Conservation (phyloP, 2,113 vertebrate genomes). For the Microtus ochrogaster region DNA sequence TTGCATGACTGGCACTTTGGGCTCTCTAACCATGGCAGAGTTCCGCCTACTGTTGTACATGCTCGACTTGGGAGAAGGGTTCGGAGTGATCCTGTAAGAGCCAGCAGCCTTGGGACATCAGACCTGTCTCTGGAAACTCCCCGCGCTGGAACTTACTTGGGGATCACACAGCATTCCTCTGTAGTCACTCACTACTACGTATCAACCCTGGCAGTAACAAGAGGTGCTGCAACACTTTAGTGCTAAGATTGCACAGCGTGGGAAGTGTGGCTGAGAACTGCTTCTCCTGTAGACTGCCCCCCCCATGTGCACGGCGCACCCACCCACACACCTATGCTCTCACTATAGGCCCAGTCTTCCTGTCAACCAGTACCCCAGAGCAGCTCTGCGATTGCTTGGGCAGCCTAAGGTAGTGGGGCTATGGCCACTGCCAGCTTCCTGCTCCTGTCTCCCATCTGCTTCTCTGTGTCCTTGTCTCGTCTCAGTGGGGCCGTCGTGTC, state of each 20-base stretch:
- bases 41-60: background rate
- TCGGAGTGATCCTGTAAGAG: background rate
- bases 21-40: background rate
- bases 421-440: background rate
- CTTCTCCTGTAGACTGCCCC: too few species aligned
- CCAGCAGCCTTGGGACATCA: background rate
- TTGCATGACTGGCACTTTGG: background rate
- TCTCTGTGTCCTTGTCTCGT: background rate
- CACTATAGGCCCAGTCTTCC: background rate
- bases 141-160: background rate
- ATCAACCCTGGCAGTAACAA: background rate
- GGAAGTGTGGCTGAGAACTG: background rate
- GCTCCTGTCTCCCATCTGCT: too few species aligned
- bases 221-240: background rate
- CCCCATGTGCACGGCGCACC: too few species aligned
- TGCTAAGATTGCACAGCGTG: background rate
- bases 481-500: accelerated
- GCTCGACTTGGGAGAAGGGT: background rate
- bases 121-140: too few species aligned
- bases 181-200: accelerated
- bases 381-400: background rate
- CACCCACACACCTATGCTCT: background rate
- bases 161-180: background rate
- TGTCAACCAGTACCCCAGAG: background rate
- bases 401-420: background rate